Conservation (phyloP, 2,113 vertebrate species). For the Pachypanchax playfairii region DNA sequence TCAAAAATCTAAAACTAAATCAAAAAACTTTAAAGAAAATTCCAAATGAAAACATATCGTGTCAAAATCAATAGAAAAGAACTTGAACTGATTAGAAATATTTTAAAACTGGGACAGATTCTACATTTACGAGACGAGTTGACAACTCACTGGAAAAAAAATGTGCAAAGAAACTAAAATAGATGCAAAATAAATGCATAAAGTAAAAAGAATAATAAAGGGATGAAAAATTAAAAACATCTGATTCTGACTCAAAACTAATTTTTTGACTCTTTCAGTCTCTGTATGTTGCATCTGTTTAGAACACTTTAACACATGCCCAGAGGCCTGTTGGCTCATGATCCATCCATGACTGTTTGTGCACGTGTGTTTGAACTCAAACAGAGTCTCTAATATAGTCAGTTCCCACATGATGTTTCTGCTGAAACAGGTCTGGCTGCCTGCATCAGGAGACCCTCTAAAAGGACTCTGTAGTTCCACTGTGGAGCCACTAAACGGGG, state of each 20-base stretch:
- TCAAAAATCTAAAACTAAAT: too few species aligned
- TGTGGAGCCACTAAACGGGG: slow-evolving; percentile 52
- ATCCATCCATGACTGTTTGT: slow-evolving; percentile 38
- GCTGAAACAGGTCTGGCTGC: slow-evolving; percentile 55
- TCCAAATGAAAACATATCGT: too few species aligned
- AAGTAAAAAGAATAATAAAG: too few species aligned
- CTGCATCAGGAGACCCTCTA: slow-evolving; percentile 35
- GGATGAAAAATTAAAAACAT: background rate
- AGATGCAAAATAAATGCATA: too few species aligned
- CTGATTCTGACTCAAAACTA: background rate
- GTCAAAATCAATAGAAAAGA: too few species aligned
- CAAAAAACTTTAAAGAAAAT: too few species aligned
- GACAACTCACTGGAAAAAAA: too few species aligned
- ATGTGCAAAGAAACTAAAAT: too few species aligned
- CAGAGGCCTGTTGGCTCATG: background rate
- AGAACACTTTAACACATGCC: background rate
- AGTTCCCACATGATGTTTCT: slow-evolving; percentile 54
- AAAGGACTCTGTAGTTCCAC: slow-evolving; percentile 53
- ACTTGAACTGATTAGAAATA: too few species aligned
- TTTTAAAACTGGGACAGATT: too few species aligned
- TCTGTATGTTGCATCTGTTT: background rate
- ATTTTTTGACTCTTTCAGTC: background rate
- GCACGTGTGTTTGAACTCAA: slow-evolving; percentile 44
- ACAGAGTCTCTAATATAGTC: slow-evolving; percentile 49
- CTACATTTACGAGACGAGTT: too few species aligned